Percentiles rank a stretch among this genome's conserved stretches.
Conservation (phyloP, 2,888 invertebrate species). For the Portevinia maculata region DNA sequence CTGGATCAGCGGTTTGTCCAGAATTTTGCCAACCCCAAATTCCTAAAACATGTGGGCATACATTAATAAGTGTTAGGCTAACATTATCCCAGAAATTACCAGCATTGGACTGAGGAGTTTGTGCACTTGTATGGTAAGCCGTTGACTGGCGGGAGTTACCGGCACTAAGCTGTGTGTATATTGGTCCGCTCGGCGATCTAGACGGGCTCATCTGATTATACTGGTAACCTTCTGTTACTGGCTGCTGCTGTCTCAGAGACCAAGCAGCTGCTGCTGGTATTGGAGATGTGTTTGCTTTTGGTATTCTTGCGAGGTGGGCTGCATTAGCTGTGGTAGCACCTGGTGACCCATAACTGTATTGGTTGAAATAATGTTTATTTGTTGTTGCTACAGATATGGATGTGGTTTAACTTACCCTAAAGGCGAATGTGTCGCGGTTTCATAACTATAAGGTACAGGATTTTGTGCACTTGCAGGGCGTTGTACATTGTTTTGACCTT, state of each 20-base stretch:
- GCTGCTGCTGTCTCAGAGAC: slow-evolving; percentile 83
- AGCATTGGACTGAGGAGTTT: slow-evolving; percentile 76
- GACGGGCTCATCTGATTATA: slow-evolving; percentile 90
- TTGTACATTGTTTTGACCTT: slow-evolving; percentile 84
- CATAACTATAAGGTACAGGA: slow-evolving; percentile 88
- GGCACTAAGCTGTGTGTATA: slow-evolving; percentile 90
- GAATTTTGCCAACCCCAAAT: slow-evolving; percentile 91
- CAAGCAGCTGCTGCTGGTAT: slow-evolving; percentile 85
- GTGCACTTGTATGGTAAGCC: slow-evolving; percentile 83
- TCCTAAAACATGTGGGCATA: slow-evolving; percentile 84
- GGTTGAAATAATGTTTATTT: background rate
- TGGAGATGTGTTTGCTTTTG: slow-evolving; percentile 88
- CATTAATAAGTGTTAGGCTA: background rate
- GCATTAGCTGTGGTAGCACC: slow-evolving; percentile 86
- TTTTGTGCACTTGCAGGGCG: slow-evolving; percentile 88
- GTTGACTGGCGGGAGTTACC: slow-evolving; percentile 85
- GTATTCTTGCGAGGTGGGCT: slow-evolving; percentile 85
- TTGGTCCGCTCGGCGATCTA: slow-evolving; percentile 92
- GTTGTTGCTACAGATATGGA: background rate
- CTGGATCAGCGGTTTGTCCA: slow-evolving; percentile 83
- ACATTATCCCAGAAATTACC: slow-evolving; percentile 27
- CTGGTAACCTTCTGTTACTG: slow-evolving; percentile 88
- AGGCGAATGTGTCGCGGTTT: slow-evolving; percentile 90
- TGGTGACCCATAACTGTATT: slow-evolving; percentile 83
- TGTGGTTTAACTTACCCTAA: slow-evolving; percentile 77